Base-by-base conservation (phyloP, 1,140 invertebrate genomes). In the Gryon sp. region DNA sequence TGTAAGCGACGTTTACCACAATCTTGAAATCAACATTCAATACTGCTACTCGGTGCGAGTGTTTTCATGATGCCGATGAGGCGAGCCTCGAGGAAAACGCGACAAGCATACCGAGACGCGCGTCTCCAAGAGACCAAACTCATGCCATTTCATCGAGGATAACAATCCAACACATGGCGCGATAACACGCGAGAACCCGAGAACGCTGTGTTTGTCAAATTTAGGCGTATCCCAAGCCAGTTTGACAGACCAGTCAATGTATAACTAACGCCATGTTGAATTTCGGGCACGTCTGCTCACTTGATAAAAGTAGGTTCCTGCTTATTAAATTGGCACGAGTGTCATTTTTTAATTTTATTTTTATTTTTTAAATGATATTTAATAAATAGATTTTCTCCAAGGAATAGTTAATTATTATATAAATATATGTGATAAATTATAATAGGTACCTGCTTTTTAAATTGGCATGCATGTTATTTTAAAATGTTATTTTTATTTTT, bases 181-280 rank as follows among this genome's bases (percentile, higher is more conserved):
- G 6, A 26, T 19, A 19, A 9, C 15, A 46, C 24, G 19, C 8
- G 15, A 55, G 4, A 57, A 28, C 20, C 4, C n/a, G n/a, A n/a
- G 8, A 8, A 6, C 7, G 15, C 24, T 8, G 5, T 26, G 15
- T 19, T 62, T 52, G 62, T 72, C 38, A 11, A 63, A 63, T 63
- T 84, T 86, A 87, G 86, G 86, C 84, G 86, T 86, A 85, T 84
- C 85, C 86, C 81, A 85, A 83, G 79, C 81, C 69, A 68, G 78
- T 82, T 86, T 87, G 86, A 86, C 84, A 88, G 84, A 40, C 78
- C 38, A 46, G 48, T 78, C 63, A 85, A 80, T 81, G 81, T 83
- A 73, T 83, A 80, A 85, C 72, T 34, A 82, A 79, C 81, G 86
- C 87, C 86, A 88, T 88, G 65, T 88, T 88, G 80, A 68, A 82